These are phyloP conservation scores for Danionella dracula DNA, from an alignment of 2,797 vertebrate genomes.

Conservation along the genomic window DNA sequence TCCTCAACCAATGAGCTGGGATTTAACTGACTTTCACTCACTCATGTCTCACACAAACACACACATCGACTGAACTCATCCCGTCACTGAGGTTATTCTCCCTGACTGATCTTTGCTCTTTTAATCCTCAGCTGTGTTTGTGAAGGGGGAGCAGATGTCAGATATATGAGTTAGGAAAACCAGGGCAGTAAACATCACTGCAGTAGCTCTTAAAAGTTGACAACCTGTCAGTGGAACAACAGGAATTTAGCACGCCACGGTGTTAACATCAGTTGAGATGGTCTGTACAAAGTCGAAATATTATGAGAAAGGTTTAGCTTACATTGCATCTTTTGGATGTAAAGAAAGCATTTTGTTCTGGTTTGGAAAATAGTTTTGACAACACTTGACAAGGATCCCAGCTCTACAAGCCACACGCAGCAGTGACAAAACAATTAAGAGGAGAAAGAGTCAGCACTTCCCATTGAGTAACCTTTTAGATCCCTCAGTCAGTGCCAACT, in stretches of 20 bases:
- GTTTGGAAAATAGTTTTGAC: too few species aligned
- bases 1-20: constrained; percentile 10
- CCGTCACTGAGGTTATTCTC: constrained; percentile 33
- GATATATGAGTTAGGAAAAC: constrained; percentile 20
- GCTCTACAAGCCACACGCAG: constrained; percentile 11
- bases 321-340: not conserved
- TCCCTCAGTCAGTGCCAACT: constrained; percentile 12
- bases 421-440: constrained; percentile 27
- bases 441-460: constrained; percentile 34
- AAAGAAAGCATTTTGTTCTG: too few species aligned
- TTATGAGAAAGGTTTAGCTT: not conserved
- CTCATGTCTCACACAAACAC: not conserved
- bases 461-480: constrained; percentile 31
- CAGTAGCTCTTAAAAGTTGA: constrained; percentile 17
- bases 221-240: constrained; percentile 35
- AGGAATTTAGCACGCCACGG: constrained; percentile 34
- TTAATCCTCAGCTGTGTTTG: constrained; percentile 34
- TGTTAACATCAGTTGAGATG: constrained; percentile 19
- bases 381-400: constrained; percentile 16
- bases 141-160: constrained; percentile 55
- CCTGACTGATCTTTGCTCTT: constrained; percentile 25
- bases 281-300: not conserved
- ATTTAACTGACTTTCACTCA: not conserved
- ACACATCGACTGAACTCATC: constrained; percentile 11
- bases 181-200: constrained; percentile 4